Evolutionary conservation across 2,797 vertebrate genomes (phyloP), one percentile per base, ranked within the genome.

Genomic region (Typhlichthys eigenmanni): DNA sequence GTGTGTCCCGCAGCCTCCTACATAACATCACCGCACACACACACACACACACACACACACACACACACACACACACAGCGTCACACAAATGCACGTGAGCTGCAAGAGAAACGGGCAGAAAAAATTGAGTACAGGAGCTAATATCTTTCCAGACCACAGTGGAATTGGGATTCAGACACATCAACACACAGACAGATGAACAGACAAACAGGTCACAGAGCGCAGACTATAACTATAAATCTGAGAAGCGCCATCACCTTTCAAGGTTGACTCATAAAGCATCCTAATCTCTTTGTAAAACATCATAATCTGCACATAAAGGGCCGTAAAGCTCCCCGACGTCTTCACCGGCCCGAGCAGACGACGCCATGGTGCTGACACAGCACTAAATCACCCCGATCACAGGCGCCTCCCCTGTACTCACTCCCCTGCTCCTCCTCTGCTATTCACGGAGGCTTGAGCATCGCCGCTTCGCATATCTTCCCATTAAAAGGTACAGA

Each of bases 251-350:
- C 74, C 62, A 70, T 81, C 76, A 83, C 73, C 76, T 83, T 78
- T 83, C 69, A 79, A 80, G 75, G 53, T 75, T 72, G 8, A 11
- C 72, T 74, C 81, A 69, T 86, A 74, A 85, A 64, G 62, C 62
- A 32, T 61, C 63, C 85, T 88, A 79, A 88, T 87, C 76, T 85
- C 75, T 76, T 72, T 66, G 71, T 72, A 83, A 81, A 84, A 79
- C 66, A 62, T 78, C 68, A 58, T 85, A 73, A 88, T 83, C 83
- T 78, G 71, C 69, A 79, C 76, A 75, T 84, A 79, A 87, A 86
- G 76, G 75, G 71, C 72, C 78, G 68, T 89, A 85, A 88, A 85
- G 79, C 74, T 68, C 76, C 70, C 56, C 69, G 24, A 69, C 55
- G 68, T 64, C 80, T 80, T 76, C 9, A 55, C 85, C 87, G 80